Evolutionary conservation across 2,113 vertebrate species (phyloP).

Genomic region (Aplodontia rufa): DNA sequence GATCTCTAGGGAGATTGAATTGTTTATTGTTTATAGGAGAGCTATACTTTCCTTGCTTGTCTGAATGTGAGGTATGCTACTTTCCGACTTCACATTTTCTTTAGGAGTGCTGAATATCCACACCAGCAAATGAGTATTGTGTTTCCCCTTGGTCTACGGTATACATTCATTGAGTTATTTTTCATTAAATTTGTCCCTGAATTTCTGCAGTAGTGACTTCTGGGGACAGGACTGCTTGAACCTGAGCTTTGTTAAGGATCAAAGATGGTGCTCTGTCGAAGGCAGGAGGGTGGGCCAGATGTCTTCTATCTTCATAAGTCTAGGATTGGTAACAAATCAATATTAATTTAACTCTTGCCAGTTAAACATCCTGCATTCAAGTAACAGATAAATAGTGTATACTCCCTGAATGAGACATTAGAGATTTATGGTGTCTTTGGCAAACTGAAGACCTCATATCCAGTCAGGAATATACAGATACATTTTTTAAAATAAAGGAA

Average conservation of each 20-base stretch:
- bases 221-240: neutral
- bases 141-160: neutral
- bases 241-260: neutral
- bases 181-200: neutral
- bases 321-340: neutral
- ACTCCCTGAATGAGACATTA: neutral
- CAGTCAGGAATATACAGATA: neutral
- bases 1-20: neutral
- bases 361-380: neutral
- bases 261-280: neutral
- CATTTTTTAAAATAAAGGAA: neutral
- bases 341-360: neutral
- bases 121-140: neutral
- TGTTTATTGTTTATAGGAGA: neutral
- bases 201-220: neutral
- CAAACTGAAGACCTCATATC: neutral
- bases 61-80: neutral
- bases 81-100: neutral
- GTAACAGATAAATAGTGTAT: neutral
- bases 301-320: neutral
- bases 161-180: neutral
- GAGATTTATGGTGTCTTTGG: neutral
- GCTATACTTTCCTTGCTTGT: neutral
- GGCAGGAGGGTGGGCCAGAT: neutral
- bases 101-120: neutral